A percentile compares a stretch with the other conserved stretches of the same genome.
These are phyloP conservation scores for Sylvia borin DNA, from an alignment of 2,797 vertebrate species.

Conservation along the genomic window DNA sequence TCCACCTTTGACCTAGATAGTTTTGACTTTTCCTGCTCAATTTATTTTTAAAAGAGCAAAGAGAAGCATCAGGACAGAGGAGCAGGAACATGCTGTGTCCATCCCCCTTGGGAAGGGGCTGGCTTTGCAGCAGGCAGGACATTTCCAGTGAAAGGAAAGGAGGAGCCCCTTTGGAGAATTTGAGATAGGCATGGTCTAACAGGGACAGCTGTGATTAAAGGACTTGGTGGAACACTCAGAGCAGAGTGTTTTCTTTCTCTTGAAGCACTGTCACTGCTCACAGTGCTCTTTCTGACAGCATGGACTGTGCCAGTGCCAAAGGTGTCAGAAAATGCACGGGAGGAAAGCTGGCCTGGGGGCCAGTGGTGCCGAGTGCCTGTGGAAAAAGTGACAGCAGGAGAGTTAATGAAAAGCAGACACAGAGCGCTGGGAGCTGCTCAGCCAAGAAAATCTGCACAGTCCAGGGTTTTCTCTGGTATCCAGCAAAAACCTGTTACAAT, in stretches of 20 bases:
- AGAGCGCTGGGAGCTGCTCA: background rate
- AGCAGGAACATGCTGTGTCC: background rate
- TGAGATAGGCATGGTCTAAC: accelerated
- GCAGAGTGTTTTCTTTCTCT: background rate
- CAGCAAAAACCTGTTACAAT: background rate
- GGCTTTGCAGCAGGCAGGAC: background rate
- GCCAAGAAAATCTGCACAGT: background rate
- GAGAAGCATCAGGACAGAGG: background rate
- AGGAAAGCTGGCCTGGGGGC: background rate
- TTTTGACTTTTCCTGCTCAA: background rate
- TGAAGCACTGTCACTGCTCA: background rate
- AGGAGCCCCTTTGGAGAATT: background rate
- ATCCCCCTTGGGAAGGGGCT: background rate
- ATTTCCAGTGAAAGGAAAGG: background rate
- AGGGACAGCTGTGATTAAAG: background rate
- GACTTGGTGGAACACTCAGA: background rate
- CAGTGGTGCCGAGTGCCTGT: background rate
- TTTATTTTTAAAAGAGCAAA: background rate
- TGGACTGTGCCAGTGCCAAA: background rate
- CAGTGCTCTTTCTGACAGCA: background rate
- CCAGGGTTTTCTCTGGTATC: background rate
- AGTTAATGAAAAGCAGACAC: slow-evolving; percentile 50
- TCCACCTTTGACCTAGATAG: background rate
- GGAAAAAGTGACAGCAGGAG: slow-evolving; percentile 43
- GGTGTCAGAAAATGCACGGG: background rate